Percentiles rank a stretch among this genome's conserved stretches.
phyloP scores from a whole-genome alignment of 2,113 vertebrate genomes.

The Todiramphus chloris region DNA sequence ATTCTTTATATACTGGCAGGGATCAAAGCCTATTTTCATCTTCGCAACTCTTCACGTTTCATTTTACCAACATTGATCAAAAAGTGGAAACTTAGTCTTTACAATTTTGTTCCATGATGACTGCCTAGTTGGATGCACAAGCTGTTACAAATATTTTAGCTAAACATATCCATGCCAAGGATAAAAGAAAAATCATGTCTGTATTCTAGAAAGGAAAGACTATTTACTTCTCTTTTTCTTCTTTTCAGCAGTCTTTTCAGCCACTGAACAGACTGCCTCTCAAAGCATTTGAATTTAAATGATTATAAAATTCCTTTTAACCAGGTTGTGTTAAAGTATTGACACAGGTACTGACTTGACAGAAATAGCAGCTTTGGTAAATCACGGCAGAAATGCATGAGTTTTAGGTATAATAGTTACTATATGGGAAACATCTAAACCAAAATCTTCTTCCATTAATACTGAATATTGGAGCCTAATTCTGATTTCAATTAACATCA shows the following conservation, averaged over 20 bases:
- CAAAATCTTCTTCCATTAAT: background rate
- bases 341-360: background rate
- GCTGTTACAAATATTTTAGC: background rate
- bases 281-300: background rate
- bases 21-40: background rate
- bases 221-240: background rate
- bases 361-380: background rate
- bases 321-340: background rate
- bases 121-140: background rate
- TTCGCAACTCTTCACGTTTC: background rate
- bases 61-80: constrained; percentile 17
- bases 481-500: background rate
- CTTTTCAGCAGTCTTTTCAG: constrained; percentile 7
- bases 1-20: background rate
- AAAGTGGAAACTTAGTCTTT: background rate
- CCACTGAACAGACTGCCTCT: background rate
- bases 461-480: background rate
- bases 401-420: background rate
- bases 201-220: background rate
- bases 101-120: background rate
- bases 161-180: background rate
- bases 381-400: background rate
- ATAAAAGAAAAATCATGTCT: background rate
- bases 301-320: background rate
- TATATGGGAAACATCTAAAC: background rate